These are phyloP conservation scores for Bombus sibiricus DNA, from an alignment of 1,140 invertebrate species.

Conservation along the genomic window DNA sequence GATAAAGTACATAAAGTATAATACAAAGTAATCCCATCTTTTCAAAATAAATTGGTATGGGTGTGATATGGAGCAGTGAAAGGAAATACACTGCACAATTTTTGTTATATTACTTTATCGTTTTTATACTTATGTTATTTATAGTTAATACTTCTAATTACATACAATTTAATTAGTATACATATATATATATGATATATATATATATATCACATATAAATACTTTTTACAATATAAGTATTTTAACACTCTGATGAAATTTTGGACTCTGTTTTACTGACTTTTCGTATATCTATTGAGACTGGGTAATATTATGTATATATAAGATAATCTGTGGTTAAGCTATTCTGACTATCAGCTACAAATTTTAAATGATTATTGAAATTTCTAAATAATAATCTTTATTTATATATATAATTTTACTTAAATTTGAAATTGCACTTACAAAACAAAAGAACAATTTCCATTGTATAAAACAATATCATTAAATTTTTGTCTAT, in stretches of 20 bases:
- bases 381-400: conserved; percentile 19
- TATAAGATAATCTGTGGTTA: conserved; percentile 35
- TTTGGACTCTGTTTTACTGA: conserved; percentile 33
- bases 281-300: conserved; percentile 39
- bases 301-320: conserved; percentile 40
- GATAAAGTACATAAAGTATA: conserved; percentile 51
- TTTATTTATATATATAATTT: conserved; percentile 34
- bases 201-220: conserved; percentile 16
- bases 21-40: conserved; percentile 17
- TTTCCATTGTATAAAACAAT: conserved; percentile 13
- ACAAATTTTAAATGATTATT: conserved; percentile 21
- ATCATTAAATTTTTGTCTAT: conserved; percentile 4
- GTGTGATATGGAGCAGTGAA: conserved; percentile 7
- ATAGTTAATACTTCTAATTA: conserved; percentile 16
- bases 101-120: conserved; percentile 34
- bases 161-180: conserved; percentile 33
- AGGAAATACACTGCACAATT: conserved; percentile 48
- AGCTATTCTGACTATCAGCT: conserved; percentile 8
- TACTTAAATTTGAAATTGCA: conserved; percentile 22
- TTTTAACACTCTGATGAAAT: conserved; percentile 30
- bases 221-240: conserved; percentile 41
- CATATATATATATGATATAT: conserved; percentile 20
- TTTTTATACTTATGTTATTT: conserved; percentile 45
- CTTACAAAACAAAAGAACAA: conserved; percentile 15
- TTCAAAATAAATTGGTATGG: conserved; percentile 34